Conservation (phyloP, 2,888 invertebrate species). For the Drosophila ustulata region DNA sequence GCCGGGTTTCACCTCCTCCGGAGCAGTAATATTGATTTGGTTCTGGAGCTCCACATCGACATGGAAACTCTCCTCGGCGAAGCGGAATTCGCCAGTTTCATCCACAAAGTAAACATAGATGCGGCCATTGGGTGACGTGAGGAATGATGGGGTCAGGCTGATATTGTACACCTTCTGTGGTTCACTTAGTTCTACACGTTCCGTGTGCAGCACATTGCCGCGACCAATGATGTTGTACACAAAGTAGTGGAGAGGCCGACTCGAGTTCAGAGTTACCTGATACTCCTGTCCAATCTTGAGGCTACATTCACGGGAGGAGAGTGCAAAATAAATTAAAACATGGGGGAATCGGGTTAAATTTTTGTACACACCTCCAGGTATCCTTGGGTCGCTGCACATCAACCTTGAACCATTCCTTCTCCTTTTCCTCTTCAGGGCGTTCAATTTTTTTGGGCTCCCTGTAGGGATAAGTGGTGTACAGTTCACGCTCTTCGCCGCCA, state of each 20-base stretch:
- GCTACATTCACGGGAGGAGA: conserved; percentile 74
- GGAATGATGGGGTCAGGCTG: conserved; percentile 89
- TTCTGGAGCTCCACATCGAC: conserved; percentile 89
- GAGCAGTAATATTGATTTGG: conserved; percentile 89
- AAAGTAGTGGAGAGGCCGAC: conserved; percentile 90
- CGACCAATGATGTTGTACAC: conserved; percentile 93
- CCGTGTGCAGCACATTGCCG: conserved; percentile 92
- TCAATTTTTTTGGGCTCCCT: conserved; percentile 73
- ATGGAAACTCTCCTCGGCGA: conserved; percentile 93
- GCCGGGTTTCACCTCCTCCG: conserved; percentile 91
- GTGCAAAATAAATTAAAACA: not conserved
- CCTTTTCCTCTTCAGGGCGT: conserved; percentile 44
- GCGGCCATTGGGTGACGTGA: conserved; percentile 93
- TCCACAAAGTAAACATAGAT: conserved; percentile 92
- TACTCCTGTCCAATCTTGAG: conserved; percentile 89
- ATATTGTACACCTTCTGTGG: conserved; percentile 86
- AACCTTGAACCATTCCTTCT: conserved; percentile 69
- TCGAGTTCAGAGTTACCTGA: conserved; percentile 90
- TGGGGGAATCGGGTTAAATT: not conserved
- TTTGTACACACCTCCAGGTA: conserved; percentile 57
- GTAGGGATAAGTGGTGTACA: conserved; percentile 69
- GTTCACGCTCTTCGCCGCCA: conserved; percentile 65
- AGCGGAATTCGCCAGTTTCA: conserved; percentile 91
- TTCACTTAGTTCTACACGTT: conserved; percentile 87
- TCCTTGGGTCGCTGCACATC: conserved; percentile 53